These are phyloP conservation scores for Pseudeuparius sepicola DNA, from an alignment of 2,888 invertebrate species.

Conservation along the genomic window DNA sequence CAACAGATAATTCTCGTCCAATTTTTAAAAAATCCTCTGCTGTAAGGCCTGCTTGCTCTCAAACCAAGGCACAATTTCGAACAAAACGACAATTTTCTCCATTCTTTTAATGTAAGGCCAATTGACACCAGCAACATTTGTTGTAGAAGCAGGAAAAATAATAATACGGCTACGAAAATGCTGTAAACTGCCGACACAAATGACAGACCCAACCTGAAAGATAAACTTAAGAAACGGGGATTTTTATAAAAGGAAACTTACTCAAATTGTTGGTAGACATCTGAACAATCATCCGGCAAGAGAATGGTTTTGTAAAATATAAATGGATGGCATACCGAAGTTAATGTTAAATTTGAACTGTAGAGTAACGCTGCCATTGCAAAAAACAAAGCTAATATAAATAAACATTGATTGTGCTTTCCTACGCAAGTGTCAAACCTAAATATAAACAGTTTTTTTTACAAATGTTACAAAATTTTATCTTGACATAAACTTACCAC, in stretches of 20 bases:
- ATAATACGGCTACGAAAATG: slow-evolving; percentile 26
- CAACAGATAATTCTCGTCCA: slow-evolving; percentile 30
- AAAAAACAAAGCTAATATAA: slow-evolving; percentile 56
- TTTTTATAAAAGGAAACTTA: slow-evolving; percentile 37
- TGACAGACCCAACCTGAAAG: slow-evolving; percentile 31
- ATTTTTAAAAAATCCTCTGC: slow-evolving; percentile 30
- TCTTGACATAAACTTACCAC: slow-evolving; percentile 47
- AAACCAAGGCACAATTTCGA: slow-evolving; percentile 30
- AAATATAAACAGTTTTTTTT: slow-evolving; percentile 27
- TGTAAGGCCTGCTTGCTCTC: slow-evolving; percentile 27
- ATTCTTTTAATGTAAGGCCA: slow-evolving; percentile 44
- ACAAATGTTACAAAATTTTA: slow-evolving; percentile 5
- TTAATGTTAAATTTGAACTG: slow-evolving; percentile 72
- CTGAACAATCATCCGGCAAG: slow-evolving; percentile 74
- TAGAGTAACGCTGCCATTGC: slow-evolving; percentile 57
- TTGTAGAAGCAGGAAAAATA: slow-evolving; percentile 29
- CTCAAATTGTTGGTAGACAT: slow-evolving; percentile 71
- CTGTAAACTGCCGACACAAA: slow-evolving; percentile 34
- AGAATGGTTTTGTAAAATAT: slow-evolving; percentile 56
- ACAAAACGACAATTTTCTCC: slow-evolving; percentile 33
- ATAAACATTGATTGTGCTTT: slow-evolving; percentile 66
- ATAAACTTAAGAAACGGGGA: slow-evolving; percentile 1
- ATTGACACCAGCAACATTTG: slow-evolving; percentile 39
- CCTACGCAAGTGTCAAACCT: slow-evolving; percentile 82
- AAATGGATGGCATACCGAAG: slow-evolving; percentile 79